phyloP scores from a whole-genome alignment of 1,140 invertebrate species.

The Pogonus chalceus region DNA sequence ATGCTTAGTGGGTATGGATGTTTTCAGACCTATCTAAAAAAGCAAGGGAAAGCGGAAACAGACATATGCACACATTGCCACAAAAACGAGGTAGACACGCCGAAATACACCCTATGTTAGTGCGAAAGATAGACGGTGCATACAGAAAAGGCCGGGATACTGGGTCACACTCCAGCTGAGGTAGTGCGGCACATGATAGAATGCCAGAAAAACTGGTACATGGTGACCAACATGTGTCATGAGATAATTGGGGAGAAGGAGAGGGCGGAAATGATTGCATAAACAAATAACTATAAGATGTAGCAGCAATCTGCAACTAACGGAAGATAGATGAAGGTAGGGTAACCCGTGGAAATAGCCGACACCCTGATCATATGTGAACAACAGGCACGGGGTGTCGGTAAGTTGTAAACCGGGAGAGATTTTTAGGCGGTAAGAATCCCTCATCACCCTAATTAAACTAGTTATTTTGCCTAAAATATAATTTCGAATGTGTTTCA shows the following conservation, averaged over 20 bases:
- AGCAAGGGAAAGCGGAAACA: slow-evolving; percentile 4
- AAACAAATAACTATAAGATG: no score
- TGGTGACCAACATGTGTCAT: background rate
- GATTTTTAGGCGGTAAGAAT: no score
- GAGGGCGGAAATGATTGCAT: background rate
- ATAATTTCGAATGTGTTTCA: no score
- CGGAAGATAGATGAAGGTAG: no score
- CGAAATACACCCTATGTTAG: slow-evolving; percentile 17
- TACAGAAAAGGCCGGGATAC: background rate
- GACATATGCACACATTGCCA: slow-evolving; percentile 11
- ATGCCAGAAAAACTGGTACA: slow-evolving; percentile 5
- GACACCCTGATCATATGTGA: no score
- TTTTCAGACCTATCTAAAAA: slow-evolving; percentile 18
- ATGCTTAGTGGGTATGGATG: slow-evolving; percentile 18
- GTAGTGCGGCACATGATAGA: slow-evolving; percentile 4
- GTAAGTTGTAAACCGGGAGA: no score
- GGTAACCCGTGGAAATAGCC: no score
- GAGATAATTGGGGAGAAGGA: slow-evolving; percentile 8
- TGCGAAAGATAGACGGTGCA: slow-evolving; percentile 10
- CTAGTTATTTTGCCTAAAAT: no score
- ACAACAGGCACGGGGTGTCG: no score
- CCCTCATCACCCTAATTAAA: no score
- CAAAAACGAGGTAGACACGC: slow-evolving; percentile 13
- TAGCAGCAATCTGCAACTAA: no score
- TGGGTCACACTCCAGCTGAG: background rate